Base-by-base conservation (phyloP, 2,797 vertebrate genomes). In the Nannoperca australis region DNA sequence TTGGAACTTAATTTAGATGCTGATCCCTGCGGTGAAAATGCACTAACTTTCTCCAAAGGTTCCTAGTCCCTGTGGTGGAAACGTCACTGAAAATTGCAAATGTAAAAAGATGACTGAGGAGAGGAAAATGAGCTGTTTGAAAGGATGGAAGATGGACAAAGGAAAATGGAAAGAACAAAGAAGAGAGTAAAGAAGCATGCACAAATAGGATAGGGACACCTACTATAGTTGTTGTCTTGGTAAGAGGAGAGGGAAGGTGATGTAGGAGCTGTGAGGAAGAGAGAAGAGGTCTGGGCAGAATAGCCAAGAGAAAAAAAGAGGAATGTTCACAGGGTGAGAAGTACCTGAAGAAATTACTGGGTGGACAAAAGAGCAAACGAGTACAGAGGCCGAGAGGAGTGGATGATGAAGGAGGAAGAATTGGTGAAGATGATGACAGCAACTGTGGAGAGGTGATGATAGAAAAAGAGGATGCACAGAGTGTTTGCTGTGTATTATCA, bases 401-500 rank as follows among this genome's bases (percentile, higher is more conserved):
- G 24, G 70, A 66, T 72, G 60, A 83, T 53, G 74, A 56, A 76
- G 66, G 67, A 65, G 83, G 51, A 79, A 64, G 22, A 38, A 73
- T 47, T 45, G 58, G 22, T 27, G 22, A 61, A 63, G 56, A 34
- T 54, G 65, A 81, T 70, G 49, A 83, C 56, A 61, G 62, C 18
- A 2, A 61, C 60, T 72, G 44, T 44, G 13, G 61, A 81, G 74
- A 69, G 58, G 56, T 56, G 53, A 58, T 58, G 60, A 55, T 2
- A 56, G 68, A 64, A 69, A 64, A 76, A 67, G 47, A 62, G 64
- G 62, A 84, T 72, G 64, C 61, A 64, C 62, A 18, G 30, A 61
- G 70, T 76, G 73, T 83, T 81, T 86, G 82, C 76, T 7, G 22
- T 77, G 73, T 83, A 76, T 83, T 80, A 78, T 62, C 87, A 67